Evolutionary conservation across 2,113 vertebrate genomes (phyloP).

Genomic region (Hyperoodon ampullatus): DNA sequence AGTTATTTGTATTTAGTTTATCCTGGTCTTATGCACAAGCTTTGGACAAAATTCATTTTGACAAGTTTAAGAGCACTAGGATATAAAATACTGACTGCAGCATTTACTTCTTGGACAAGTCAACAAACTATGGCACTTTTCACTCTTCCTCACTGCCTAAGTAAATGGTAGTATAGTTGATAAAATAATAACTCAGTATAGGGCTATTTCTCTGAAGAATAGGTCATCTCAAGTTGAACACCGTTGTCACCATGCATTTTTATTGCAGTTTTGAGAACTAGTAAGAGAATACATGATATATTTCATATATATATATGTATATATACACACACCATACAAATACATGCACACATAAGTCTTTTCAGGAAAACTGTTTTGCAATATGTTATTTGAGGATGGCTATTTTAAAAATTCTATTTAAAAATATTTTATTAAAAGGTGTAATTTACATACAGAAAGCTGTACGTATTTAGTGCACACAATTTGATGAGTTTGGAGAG

Average conservation of each 20-base stretch:
- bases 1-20: slow-evolving; percentile 69
- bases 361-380: neutral
- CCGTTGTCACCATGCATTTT: neutral
- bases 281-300: neutral
- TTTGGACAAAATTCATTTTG: slow-evolving; percentile 75
- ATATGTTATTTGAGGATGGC: neutral
- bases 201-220: slow-evolving; percentile 43
- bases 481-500: neutral
- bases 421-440: neutral
- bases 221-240: slow-evolving; percentile 59
- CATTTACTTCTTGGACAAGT: slow-evolving; percentile 64
- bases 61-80: slow-evolving; percentile 63
- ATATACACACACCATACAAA: neutral
- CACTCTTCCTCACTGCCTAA: slow-evolving; percentile 68
- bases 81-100: slow-evolving; percentile 65
- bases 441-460: neutral
- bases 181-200: slow-evolving; percentile 64
- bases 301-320: neutral
- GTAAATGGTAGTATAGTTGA: slow-evolving; percentile 56
- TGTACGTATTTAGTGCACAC: neutral
- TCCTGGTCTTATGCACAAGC: slow-evolving; percentile 38
- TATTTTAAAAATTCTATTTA: neutral
- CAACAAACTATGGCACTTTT: slow-evolving; percentile 27
- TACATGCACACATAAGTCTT: neutral
- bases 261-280: neutral